Base-by-base conservation (phyloP, 1,140 invertebrate genomes). In the Phortica variegata region DNA sequence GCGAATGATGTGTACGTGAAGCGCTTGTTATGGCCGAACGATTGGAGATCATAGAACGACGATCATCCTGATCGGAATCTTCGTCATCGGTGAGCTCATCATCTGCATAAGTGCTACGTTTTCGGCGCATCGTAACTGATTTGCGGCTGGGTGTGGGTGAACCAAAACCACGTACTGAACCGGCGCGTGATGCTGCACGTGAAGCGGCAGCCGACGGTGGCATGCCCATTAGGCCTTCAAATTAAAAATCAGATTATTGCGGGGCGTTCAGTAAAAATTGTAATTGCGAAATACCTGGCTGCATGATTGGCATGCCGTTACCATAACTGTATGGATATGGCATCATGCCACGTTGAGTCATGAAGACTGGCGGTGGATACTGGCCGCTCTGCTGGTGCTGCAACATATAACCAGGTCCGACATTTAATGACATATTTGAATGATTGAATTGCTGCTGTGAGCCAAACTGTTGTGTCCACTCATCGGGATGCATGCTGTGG, bases 61-160 rank as follows among this genome's bases (percentile, higher is more conserved):
- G 72, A 49, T 81, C 79, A 31, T 81, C 80, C 16, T 81, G 75
- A 43, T 82, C 81, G 2, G 81, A 82, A 9, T 81, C 80, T 15
- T 79, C 81, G 12, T 81, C 81, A 43, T 82, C 77, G 61, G 80
- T 49, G 50, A 80, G 47, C 60, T 82, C 36, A 61, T 81, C 54
- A 73, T 81, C 40, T 52, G 77, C 18, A 73, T 45, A 81, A 77
- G 54, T 77, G 61, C 9, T 78, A 56, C 33, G 78, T 74, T 53
- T 75, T 58, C 43, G 70, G 32, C 65, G 75, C 71, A 78, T 79
- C 6, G 77, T 65, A 8, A 79, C 65, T 0, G 85, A 86, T 54
- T 85, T 85, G 18, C 84, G 79, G 53, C 87, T 88, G 17, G 84
- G 80, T 0, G 87, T 84, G 0, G 87, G 87, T 0, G 87, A 89